Base-by-base conservation (phyloP, 2,888 invertebrate species). In the Antheraea assamensis region DNA sequence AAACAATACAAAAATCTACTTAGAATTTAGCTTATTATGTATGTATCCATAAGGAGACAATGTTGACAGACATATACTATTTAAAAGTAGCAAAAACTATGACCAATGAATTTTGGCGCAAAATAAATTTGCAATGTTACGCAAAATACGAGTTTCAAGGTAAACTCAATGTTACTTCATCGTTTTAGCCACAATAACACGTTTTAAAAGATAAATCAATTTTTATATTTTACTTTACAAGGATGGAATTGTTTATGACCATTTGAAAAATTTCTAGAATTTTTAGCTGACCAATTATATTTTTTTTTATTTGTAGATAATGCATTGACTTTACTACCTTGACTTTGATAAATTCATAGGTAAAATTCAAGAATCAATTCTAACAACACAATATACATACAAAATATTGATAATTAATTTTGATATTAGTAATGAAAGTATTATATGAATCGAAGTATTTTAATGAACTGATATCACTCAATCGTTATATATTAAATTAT, bases 391-490 rank as follows among this genome's bases (percentile, higher is more conserved):
- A n/a, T n/a, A n/a, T 30, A 66, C 21, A 31, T 31, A 30, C 15
- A 8, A 66, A 31, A 35, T 8, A 35, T 68, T n/a, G 68, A 35
- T 68, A 35, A 35, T 35, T 68, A 68, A n/a, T 72, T 47, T 71
- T 58, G 55, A 71, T 31, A 58, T 35, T 58, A 58, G 35, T 71
- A 58, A 71, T 35, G 19, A 72, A 85, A 87, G 86, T 87, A 87
- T 87, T 87, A 83, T 76, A 79, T 79, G 74, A 78, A 78, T 80
- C 75, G 74, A 79, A 81, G 81, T 83, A 83, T 85, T 83, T 73
- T 79, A 80, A 79, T 78, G 77, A 79, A 78, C 76, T 77, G 72
- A 77, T 72, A 35, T 68, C 35, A 68, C 74, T 74, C 70, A 30
- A 76, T 76, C 55, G 72, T 79, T 81, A 79, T 17, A 64, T 64